These are phyloP conservation scores for Trichoplax adhaerens DNA, from an alignment of 37 sponge, comb jelly and placozoan genomes.

Conservation along the genomic window DNA sequence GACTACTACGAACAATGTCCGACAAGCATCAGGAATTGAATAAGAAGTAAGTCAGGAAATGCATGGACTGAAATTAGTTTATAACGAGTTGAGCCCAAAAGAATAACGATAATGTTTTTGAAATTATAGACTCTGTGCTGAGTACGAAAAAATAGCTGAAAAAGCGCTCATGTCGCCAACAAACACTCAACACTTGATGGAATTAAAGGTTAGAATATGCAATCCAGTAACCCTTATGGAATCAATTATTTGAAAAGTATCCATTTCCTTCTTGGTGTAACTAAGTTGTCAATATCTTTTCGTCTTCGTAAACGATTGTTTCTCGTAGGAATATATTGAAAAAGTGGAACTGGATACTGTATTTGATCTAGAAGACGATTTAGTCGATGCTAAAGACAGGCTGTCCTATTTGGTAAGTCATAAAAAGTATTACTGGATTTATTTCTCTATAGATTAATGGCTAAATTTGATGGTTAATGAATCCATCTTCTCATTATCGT, in stretches of 20 bases:
- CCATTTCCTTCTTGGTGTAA: too few relatives aligned
- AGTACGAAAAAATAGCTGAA: slow-evolving; percentile 69
- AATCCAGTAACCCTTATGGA: too few relatives aligned
- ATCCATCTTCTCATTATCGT: too few relatives aligned
- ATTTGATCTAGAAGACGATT: slow-evolving; percentile 38
- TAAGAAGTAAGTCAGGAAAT: slow-evolving; percentile 43
- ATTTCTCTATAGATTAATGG: too few relatives aligned
- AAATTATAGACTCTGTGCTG: slow-evolving; percentile 41
- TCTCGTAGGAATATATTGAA: slow-evolving; percentile 31
- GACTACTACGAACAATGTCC: slow-evolving; percentile 57
- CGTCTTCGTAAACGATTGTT: too few relatives aligned
- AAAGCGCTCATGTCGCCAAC: slow-evolving; percentile 76
- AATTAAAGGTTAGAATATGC: slow-evolving; percentile 22
- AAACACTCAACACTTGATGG: slow-evolving; percentile 78
- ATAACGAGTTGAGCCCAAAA: neutral
- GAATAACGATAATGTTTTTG: neutral
- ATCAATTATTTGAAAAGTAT: too few relatives aligned
- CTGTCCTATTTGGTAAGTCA: slow-evolving; percentile 8
- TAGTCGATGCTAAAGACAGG: slow-evolving; percentile 25
- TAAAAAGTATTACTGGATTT: too few relatives aligned
- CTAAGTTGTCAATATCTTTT: too few relatives aligned
- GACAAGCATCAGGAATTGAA: slow-evolving; percentile 66
- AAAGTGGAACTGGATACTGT: slow-evolving; percentile 37
- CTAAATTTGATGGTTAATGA: too few relatives aligned
- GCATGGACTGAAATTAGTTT: neutral